Conservation (phyloP, 30 jellyfish, hydroid and myxozoan species). For the Turritopsis rubra region DNA sequence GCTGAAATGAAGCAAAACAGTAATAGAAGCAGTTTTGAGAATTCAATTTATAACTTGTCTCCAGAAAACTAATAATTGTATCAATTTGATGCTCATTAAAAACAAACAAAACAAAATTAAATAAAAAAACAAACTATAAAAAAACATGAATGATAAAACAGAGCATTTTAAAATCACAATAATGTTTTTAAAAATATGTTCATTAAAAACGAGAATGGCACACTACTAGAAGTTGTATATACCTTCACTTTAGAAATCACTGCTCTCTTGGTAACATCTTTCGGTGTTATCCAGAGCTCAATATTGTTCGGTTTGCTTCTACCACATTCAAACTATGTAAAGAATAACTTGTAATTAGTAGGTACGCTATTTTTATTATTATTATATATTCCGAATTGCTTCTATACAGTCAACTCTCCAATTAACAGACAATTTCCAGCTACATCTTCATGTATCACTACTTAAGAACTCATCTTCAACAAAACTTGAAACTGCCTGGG, state of each 20-base stretch:
- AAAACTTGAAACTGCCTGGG: background rate
- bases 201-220: too few relatives aligned
- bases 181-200: too few relatives aligned
- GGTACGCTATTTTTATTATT: background rate
- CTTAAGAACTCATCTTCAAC: background rate
- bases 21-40: background rate
- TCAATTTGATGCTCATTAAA: too few relatives aligned
- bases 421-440: too few relatives aligned
- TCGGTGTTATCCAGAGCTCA: conserved; percentile 26
- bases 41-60: too few relatives aligned
- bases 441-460: too few relatives aligned
- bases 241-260: conserved; percentile 26
- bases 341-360: background rate
- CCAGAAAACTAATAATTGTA: too few relatives aligned
- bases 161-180: too few relatives aligned
- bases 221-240: background rate
- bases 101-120: too few relatives aligned
- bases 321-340: conserved; percentile 28
- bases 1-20: background rate
- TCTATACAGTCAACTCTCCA: too few relatives aligned
- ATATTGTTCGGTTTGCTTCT: conserved; percentile 11
- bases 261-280: conserved; percentile 3
- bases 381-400: background rate
- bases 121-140: too few relatives aligned
- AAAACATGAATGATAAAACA: too few relatives aligned